Base-by-base conservation (phyloP, 2,888 invertebrate genomes). In the Hypsopygia costalis region DNA sequence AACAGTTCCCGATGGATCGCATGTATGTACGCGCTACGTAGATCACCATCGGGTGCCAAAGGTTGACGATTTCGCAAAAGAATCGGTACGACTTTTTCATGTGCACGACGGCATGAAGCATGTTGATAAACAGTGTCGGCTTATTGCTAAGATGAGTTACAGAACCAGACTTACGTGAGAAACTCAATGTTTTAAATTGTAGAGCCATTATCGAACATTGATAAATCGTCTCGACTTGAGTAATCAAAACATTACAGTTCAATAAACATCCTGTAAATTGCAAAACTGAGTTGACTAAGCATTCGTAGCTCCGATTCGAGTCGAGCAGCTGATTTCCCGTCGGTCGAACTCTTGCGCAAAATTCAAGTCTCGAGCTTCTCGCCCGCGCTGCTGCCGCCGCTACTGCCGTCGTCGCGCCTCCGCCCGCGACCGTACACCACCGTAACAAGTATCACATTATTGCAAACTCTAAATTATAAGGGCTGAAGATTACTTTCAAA, bases 121-220 rank as follows among this genome's bases (percentile, higher is more conserved):
- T 82, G 81, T 86, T 83, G 78, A 83, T 82, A 86, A 85, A 86
- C 81, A 86, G 82, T 83, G 77, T 83, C 80, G 62, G 63, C 64
- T 85, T 81, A 68, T 79, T 56, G 69, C 55, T 59, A 63, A 60
- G 67, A 68, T 69, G 61, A 60, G 57, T 63, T 62, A n/a, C n/a
- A n/a, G n/a, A 59, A 62, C 58, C 56, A 63, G 46, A 56, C 59
- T 48, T 58, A 52, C 51, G 58, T 69, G 69, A 68, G 70, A 62
- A 61, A 55, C 63, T 44, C 56, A 60, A 62, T 70, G 67, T 78
- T 73, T 67, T 73, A 72, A 68, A 62, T 63, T 49, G 45, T 47
- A 58, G 68, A 58, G 68, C 3, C 16, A 16, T 16, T 3, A 16
- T 16, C 16, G 16, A 16, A 4, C 2, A 25, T 31, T 30, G 28